Base-by-base conservation (phyloP, 2,797 vertebrate species). In the Kryptopterus vitreolus region DNA sequence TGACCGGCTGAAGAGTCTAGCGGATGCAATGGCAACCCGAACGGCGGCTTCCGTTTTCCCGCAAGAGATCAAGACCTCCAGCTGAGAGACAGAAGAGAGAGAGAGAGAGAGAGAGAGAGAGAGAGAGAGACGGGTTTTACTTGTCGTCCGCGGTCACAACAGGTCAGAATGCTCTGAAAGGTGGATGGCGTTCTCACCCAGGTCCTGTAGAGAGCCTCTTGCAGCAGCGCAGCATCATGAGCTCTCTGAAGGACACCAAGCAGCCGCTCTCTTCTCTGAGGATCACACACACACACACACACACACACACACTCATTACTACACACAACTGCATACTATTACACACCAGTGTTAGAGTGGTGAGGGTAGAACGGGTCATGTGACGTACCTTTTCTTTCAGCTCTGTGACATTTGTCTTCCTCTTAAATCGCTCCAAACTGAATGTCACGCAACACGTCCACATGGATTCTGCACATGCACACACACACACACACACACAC, bases 381-480 rank as follows among this genome's bases (percentile, higher is more conserved):
- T 48, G 15, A 73, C 86, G 18, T 88, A 99, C 97, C 92, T 96
- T 95, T 76, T 93, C 92, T 86, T 94, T 95, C 81, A 99, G 92
- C 80, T 94, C 91, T 53, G 88, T 77, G 75, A 95, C 93, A 7
- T 95, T 99, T 12, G 96, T 98, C 88, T 96, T 98, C 88, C 97
- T 96, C 80, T 95, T 94, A 66, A 89, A 93, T 78, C 95, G 93
- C 81, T 97, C 96, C 82, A 95, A 85, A 81, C 96, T 97, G 90
- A 97, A 98, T 2, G 83, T 87, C 43, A 94, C 86, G 18, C 95
- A 99, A 86, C 90, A 93, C 15, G 93, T 94, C 96, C 97, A 99
- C 97, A 98, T 95, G 76, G 92, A 86, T 90, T 95, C 98, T 99
- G 83, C 5, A 78, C n/a, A n/a, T n/a, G n/a, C n/a, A n/a, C n/a